These are phyloP conservation scores for Harlomillsia oculata DNA, from an alignment of 1,140 invertebrate genomes.

Conservation along the genomic window DNA sequence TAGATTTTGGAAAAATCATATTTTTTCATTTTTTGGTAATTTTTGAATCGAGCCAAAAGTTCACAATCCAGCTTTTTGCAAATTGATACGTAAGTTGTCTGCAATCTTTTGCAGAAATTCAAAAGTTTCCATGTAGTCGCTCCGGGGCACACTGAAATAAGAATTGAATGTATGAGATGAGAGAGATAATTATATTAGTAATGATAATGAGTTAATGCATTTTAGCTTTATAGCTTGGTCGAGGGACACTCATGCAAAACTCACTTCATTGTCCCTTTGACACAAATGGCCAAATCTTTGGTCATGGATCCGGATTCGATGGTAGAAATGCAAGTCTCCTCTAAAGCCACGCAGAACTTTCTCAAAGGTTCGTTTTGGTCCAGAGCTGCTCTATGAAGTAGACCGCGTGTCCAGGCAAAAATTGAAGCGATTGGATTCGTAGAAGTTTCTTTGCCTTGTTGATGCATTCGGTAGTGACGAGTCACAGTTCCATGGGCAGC, in stretches of 20 bases:
- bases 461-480: conserved; percentile 83
- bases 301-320: conserved; percentile 93
- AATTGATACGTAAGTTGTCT: conserved; percentile 73
- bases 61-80: conserved; percentile 36
- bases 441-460: conserved; percentile 93
- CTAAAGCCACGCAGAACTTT: conserved; percentile 71
- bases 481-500: conserved; percentile 82
- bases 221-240: too few species aligned
- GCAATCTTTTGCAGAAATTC: conserved; percentile 94
- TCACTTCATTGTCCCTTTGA: conserved; percentile 67
- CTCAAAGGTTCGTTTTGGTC: conserved; percentile 70
- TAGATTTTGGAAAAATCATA: too few species aligned
- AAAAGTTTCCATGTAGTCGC: conserved; percentile 94
- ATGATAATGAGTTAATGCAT: too few species aligned
- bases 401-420: conserved; percentile 91
- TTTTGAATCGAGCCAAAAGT: too few species aligned
- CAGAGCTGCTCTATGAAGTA: conserved; percentile 83
- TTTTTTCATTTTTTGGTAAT: too few species aligned
- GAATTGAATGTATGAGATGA: too few species aligned
- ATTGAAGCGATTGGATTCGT: conserved; percentile 98
- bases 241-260: too few species aligned
- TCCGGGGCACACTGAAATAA: conserved; percentile 56
- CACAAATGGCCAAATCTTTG: conserved; percentile 98
- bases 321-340: conserved; percentile 84
- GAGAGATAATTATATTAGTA: too few species aligned